These are phyloP conservation scores for Grallaria varia DNA, from an alignment of 2,113 vertebrate species.

Conservation along the genomic window DNA sequence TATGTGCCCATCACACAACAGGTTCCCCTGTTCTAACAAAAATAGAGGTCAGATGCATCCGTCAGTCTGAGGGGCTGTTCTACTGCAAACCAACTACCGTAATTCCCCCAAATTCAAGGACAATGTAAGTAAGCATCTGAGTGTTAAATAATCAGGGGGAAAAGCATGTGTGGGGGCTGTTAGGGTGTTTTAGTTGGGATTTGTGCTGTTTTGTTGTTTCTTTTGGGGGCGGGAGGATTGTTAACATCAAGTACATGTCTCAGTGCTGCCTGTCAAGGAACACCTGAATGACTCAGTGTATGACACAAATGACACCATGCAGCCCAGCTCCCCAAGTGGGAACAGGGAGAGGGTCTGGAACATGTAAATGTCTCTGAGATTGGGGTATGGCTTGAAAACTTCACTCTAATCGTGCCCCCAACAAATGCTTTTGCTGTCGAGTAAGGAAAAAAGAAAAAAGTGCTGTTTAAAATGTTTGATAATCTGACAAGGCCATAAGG, in stretches of 20 bases:
- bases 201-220: neutral
- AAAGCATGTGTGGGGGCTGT: neutral
- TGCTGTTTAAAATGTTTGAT: constrained; percentile 81
- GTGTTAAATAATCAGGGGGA: neutral
- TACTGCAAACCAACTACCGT: neutral
- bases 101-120: neutral
- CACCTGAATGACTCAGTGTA: neutral
- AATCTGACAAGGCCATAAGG: constrained; percentile 87
- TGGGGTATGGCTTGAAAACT: constrained; percentile 53
- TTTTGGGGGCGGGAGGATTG: too few species aligned
- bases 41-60: neutral
- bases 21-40: neutral
- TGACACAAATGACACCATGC: neutral
- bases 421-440: constrained; percentile 76
- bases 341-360: neutral
- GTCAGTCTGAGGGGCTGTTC: neutral
- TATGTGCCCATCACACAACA: neutral
- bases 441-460: constrained; percentile 55
- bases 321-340: neutral
- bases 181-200: neutral
- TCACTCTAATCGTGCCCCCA: constrained; percentile 62
- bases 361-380: neutral
- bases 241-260: neutral
- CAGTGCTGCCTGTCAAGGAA: neutral
- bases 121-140: neutral